Conservation (phyloP, 2,113 vertebrate genomes). For the Ondatra zibethicus region DNA sequence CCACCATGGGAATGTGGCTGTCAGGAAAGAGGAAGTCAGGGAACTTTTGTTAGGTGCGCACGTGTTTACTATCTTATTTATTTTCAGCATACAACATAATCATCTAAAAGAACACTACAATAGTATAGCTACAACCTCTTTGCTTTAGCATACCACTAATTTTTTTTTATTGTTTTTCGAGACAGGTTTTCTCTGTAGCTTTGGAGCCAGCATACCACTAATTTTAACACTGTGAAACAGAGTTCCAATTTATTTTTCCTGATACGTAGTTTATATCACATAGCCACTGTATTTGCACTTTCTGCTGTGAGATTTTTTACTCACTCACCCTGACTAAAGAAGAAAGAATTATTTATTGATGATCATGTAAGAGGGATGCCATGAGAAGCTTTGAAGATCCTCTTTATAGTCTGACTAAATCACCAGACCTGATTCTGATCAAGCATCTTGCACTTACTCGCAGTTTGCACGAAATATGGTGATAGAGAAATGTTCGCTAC, state of each 20-base stretch:
- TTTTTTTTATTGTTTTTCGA: too few species aligned
- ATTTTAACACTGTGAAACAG: not conserved
- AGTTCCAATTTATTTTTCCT: not conserved
- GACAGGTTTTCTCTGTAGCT: too few species aligned
- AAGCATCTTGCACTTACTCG: not conserved
- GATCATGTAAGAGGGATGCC: not conserved
- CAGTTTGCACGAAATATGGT: not conserved
- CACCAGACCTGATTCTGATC: constrained; percentile 8
- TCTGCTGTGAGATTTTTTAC: not conserved
- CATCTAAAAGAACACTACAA: not conserved
- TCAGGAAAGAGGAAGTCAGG: not conserved
- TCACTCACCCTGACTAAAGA: not conserved
- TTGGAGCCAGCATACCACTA: not conserved
- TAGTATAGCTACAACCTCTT: not conserved
- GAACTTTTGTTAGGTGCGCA: not conserved
- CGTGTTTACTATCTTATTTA: not conserved
- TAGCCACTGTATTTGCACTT: not conserved
- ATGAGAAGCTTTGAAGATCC: not conserved
- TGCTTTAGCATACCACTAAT: not conserved
- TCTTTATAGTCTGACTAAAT: not conserved
- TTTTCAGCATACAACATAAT: constrained; percentile 8
- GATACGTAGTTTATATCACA: not conserved
- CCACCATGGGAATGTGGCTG: not conserved
- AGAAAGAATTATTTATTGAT: not conserved
- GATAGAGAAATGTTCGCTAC: not conserved